phyloP scores from a whole-genome alignment of 2,888 invertebrate species.

The Parascotia fuliginaria region DNA sequence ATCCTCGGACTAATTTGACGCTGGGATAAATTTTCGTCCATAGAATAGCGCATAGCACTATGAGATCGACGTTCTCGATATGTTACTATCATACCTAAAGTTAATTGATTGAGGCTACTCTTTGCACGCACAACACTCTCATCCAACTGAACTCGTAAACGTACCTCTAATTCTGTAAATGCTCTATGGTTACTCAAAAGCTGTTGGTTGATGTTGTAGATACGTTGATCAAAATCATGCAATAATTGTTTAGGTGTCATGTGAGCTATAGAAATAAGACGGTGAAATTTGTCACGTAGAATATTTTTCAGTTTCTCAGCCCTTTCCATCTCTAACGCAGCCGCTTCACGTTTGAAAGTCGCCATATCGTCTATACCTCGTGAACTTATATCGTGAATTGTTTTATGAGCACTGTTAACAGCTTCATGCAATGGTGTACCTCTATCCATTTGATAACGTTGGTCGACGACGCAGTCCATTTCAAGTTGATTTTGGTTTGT shows the following conservation, averaged over 20 bases:
- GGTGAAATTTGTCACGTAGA: constrained; percentile 65
- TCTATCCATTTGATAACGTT: constrained; percentile 17
- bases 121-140: constrained; percentile 52
- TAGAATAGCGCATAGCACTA: constrained; percentile 46
- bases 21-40: constrained; percentile 26
- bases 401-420: constrained; percentile 51
- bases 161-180: constrained; percentile 63
- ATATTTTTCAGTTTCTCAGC: constrained; percentile 59
- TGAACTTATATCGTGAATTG: constrained; percentile 46
- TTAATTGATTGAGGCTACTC: constrained; percentile 63
- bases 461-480: constrained; percentile 57
- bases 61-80: constrained; percentile 30
- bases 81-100: constrained; percentile 46
- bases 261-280: constrained; percentile 59
- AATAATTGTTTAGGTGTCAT: constrained; percentile 62
- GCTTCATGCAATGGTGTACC: constrained; percentile 30
- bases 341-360: constrained; percentile 59
- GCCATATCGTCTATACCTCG: constrained; percentile 51
- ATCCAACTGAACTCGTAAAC: constrained; percentile 59
- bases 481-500: constrained; percentile 61
- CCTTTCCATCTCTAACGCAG: constrained; percentile 62
- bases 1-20: constrained; percentile 37
- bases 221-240: constrained; percentile 68
- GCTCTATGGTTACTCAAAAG: constrained; percentile 69
- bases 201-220: constrained; percentile 74